phyloP scores from a whole-genome alignment of 2,888 invertebrate genomes.

The Temnothorax unifasciatus region DNA sequence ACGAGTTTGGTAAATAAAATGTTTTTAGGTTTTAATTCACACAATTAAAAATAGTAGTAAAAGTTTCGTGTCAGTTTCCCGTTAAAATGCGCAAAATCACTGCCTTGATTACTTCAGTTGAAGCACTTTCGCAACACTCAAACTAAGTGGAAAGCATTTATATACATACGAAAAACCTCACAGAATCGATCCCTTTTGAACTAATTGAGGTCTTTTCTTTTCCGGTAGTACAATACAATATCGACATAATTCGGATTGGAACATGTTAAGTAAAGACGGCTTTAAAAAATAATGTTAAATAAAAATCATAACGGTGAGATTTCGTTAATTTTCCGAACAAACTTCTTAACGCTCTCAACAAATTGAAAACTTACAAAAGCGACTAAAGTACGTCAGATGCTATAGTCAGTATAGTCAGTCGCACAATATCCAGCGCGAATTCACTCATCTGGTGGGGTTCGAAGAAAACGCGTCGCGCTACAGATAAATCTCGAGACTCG shows the following conservation, averaged over 20 bases:
- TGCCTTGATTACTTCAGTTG: background rate
- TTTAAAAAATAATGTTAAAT: background rate
- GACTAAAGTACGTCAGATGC: conserved; percentile 4
- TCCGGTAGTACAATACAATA: background rate
- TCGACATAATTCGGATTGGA: background rate
- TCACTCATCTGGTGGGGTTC: background rate
- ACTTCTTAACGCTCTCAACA: background rate
- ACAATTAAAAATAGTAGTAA: background rate
- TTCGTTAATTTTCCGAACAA: background rate
- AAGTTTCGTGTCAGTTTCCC: background rate
- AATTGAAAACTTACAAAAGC: background rate
- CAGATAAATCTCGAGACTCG: too few species aligned
- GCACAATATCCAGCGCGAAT: conserved; percentile 6
- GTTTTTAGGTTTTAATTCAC: background rate
- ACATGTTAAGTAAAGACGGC: background rate
- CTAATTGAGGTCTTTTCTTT: background rate
- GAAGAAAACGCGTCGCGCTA: background rate
- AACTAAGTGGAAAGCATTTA: background rate
- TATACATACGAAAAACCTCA: background rate
- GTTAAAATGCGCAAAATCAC: background rate
- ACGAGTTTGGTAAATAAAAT: background rate
- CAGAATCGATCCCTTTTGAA: conserved; percentile 5
- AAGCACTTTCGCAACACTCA: background rate
- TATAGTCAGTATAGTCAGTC: background rate
- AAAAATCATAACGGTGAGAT: background rate